Evolutionary conservation across 2,797 vertebrate genomes (phyloP).

Genomic region (Odontamblyopus rebecca): DNA sequence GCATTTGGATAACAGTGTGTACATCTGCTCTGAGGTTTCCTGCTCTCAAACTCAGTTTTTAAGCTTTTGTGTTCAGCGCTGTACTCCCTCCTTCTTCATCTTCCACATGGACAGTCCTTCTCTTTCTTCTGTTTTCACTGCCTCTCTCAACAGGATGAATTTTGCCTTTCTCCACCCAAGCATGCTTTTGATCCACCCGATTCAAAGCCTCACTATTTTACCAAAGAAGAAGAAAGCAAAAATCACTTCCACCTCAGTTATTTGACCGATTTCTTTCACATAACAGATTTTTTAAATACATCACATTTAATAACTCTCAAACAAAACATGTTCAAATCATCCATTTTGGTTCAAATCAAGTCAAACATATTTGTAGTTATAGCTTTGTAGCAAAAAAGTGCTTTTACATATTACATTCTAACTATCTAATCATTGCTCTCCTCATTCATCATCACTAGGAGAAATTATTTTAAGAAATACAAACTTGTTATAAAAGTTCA

Average conservation of each 20-base stretch:
- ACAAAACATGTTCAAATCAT: constrained; percentile 1
- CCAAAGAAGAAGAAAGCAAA: constrained; percentile 39
- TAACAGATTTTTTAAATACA: constrained; percentile 38
- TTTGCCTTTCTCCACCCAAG: constrained; percentile 53
- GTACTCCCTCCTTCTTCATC: constrained; percentile 54
- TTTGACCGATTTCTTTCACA: constrained; percentile 19
- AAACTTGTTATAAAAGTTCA: constrained; percentile 64
- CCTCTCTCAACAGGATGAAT: constrained; percentile 61
- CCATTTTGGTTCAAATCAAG: background rate
- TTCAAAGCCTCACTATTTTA: constrained; percentile 58
- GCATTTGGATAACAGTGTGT: constrained; percentile 57
- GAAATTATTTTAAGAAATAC: constrained; percentile 29
- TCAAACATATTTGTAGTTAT: no score
- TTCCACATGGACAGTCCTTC: constrained; percentile 55
- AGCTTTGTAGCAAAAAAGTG: no score
- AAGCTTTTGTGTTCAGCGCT: constrained; percentile 65
- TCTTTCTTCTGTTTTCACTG: constrained; percentile 34
- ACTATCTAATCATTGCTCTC: constrained; percentile 43
- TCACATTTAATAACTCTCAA: constrained; percentile 43
- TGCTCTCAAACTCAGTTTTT: constrained; percentile 59
- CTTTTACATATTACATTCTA: background rate
- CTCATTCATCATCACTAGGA: constrained; percentile 54
- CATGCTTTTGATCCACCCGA: constrained; percentile 71
- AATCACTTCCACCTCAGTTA: constrained; percentile 65
- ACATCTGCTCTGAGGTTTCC: constrained; percentile 43